Base-by-base conservation (phyloP, 2,113 vertebrate species). In the Bolborhynchus lineola region DNA sequence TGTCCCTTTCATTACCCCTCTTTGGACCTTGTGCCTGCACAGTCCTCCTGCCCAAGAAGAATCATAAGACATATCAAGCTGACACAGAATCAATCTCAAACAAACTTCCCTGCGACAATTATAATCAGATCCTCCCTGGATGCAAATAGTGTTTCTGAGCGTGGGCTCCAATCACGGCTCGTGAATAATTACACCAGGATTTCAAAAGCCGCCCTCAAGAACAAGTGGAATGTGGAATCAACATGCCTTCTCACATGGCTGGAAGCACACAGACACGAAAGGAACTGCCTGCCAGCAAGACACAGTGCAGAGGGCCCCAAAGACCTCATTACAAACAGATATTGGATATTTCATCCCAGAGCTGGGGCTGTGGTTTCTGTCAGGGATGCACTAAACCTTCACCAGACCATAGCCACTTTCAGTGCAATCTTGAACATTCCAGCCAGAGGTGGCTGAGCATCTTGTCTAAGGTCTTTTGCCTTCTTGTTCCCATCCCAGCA, bases 61-160 rank as follows among this genome's bases (percentile, higher is more conserved):
- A 67, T 62, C 47, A 59, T 31, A 69, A 60, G 76, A 65, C 47
- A 87, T 79, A 42, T 82, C 53, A 46, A 65, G 53, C 70, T 35
- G 33, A 71, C 77, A 35, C 41, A 71, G 63, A 86, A 95, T 59
- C 91, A 14, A 4, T 24, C 81, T 92, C 90, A 83, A 86, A 65
- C 75, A 82, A 94, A 95, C 95, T 93, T 93, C 88, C 57, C 79
- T 33, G 55, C 0, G 1, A 71, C 93, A 90, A 94, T 88, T 94
- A 91, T 81, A 80, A 81, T 81, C 91, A 97, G 65, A 72, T 88
- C 80, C 65, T 92, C 82, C 75, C 55, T 84, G 46, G 74, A 94
- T 82, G 81, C 55, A 55, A 80, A 94, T 31, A 35, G 28, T 26
- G 62, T 42, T 90, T 55, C 78, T 68, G 39, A 88, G 79, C 13